Base-by-base conservation (phyloP, 2,797 vertebrate genomes). In the Falco biarmicus region DNA sequence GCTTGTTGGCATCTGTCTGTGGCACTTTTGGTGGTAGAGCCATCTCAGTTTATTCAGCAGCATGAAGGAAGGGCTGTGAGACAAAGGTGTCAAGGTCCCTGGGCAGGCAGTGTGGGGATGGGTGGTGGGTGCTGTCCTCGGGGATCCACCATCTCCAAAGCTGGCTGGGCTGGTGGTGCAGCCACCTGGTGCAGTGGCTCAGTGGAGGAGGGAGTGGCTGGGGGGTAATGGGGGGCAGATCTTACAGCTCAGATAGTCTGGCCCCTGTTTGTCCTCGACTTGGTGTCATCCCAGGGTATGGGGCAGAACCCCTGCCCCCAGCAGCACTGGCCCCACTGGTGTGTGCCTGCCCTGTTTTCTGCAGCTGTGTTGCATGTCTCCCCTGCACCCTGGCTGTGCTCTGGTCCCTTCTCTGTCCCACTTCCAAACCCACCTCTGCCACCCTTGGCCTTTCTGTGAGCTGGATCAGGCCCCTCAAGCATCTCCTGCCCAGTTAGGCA, bases 1-100 rank as follows among this genome's bases (percentile, higher is more conserved):
- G 61, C 50, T 87, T 86, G 88, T 81, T 92, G 90, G 82, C 90
- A 82, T 32, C 82, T 71, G 92, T 93, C 93, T 95, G 90, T 88
- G 53, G 66, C 74, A 37, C 61, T 87, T 54, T 2, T 71, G 45
- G 34, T 74, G 25, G 53, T 26, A 39, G 65, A 43, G 71, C 76
- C 4, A 0, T 54, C 51, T 81, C 3, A 0, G 5, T 90, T 95
- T 56, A 73, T 91, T 78, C 47, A 51, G 34, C 14, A 43, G n/a
- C 47, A 28, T n/a, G 39, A 41, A 43, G 61, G 48, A 56, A 56
- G 31, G 32, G 32, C 81, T 92, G 43, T 32, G 54, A 68, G 79
- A 66, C 19, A 25, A 32, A 5, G 6, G 6, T 43, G 6, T 16
- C 19, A 22, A 13, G 29, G 15, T 57, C 37, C 19, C 15, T 0